phyloP scores from a whole-genome alignment of 2,888 invertebrate species.

The Ophioninae sp. region DNA sequence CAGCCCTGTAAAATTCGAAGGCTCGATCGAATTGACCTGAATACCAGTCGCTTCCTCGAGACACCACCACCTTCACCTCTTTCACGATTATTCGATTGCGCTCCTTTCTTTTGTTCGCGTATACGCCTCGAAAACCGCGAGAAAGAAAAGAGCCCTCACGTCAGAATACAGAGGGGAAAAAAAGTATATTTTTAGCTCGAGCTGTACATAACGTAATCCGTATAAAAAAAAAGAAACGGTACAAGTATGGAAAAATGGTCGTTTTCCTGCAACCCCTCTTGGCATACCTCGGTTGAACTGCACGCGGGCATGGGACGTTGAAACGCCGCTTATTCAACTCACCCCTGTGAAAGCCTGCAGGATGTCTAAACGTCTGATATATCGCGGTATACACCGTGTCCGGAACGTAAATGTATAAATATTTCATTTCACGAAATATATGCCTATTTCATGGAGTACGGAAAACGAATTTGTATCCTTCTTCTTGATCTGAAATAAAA shows the following conservation, averaged over 20 bases:
- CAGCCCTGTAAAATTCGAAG: slow-evolving; percentile 38
- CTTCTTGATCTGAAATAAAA: slow-evolving; percentile 10
- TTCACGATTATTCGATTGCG: slow-evolving; percentile 19
- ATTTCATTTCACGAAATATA: slow-evolving; percentile 19
- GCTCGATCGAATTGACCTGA: slow-evolving; percentile 37
- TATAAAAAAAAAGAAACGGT: neutral
- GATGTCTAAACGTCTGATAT: slow-evolving; percentile 23
- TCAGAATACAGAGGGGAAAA: neutral
- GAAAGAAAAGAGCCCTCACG: neutral
- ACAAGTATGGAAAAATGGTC: slow-evolving; percentile 12
- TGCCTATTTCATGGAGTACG: slow-evolving; percentile 22
- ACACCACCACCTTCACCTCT: slow-evolving; percentile 8
- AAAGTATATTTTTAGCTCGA: slow-evolving; percentile 3
- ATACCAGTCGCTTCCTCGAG: slow-evolving; percentile 33
- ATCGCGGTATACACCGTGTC: slow-evolving; percentile 23
- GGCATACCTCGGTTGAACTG: slow-evolving; percentile 17
- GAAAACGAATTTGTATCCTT: slow-evolving; percentile 9
- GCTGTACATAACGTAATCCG: neutral
- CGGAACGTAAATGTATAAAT: slow-evolving; percentile 22
- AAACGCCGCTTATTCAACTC: slow-evolving; percentile 29
- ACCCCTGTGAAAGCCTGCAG: slow-evolving; percentile 17
- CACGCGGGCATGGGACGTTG: slow-evolving; percentile 32
- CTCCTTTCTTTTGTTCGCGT: neutral
- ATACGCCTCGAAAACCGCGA: neutral
- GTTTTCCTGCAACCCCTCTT: neutral